phyloP scores from a whole-genome alignment of 1,140 invertebrate genomes.

The Andricus grossulariae region DNA sequence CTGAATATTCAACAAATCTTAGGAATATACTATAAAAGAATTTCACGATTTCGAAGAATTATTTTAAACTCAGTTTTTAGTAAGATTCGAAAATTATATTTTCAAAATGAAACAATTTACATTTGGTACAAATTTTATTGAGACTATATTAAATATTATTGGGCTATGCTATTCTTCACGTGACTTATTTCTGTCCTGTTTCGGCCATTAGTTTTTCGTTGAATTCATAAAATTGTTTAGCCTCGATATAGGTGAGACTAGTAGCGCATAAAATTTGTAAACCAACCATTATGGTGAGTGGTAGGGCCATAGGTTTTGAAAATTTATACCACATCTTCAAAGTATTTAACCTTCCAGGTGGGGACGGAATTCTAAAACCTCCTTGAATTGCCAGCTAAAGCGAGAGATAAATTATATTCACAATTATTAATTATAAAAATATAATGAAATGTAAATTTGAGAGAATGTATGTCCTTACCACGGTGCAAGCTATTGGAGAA shows the following conservation, averaged over 20 bases:
- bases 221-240: conserved; percentile 36
- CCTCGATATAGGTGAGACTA: conserved; percentile 70
- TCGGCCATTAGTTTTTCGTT: conserved; percentile 33
- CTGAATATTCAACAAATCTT: too few relatives aligned
- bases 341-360: conserved; percentile 65
- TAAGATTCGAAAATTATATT: background rate
- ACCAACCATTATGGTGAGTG: conserved; percentile 52
- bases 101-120: background rate
- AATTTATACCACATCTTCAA: conserved; percentile 64
- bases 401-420: conserved; percentile 27
- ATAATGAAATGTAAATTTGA: background rate
- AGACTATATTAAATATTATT: background rate
- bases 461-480: conserved; percentile 66
- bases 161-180: background rate
- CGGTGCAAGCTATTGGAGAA: conserved; percentile 67
- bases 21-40: too few relatives aligned
- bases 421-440: background rate
- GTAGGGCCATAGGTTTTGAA: conserved; percentile 60
- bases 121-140: background rate
- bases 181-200: background rate
- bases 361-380: conserved; percentile 70
- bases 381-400: conserved; percentile 74
- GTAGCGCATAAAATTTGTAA: conserved; percentile 61
- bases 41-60: too few relatives aligned
- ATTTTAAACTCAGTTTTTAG: too few relatives aligned